Base-by-base conservation (phyloP, 1,140 invertebrate species). In the Gryon sp. region DNA sequence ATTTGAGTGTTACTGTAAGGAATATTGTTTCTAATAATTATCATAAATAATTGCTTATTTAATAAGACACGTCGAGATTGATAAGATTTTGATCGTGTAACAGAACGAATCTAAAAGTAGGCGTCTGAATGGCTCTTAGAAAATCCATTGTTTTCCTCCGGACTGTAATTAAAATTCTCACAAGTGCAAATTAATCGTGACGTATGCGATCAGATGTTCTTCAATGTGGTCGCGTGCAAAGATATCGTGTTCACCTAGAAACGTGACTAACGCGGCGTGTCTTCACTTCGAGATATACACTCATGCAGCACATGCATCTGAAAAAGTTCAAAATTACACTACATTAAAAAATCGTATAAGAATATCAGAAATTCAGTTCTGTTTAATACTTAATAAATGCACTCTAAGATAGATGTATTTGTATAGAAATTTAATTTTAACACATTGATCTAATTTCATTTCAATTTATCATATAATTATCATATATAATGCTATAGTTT, bases 151-250 rank as follows among this genome's bases (percentile, higher is more conserved):
- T 78, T 73, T 77, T 41, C 55, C 40, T 34, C 57, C 43, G 50
- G 41, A 38, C 65, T 79, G 78, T 82, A 75, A 82, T 85, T 82
- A 80, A 84, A 82, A 85, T 83, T 85, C 80, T 83, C 83, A 65
- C 80, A 80, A 82, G 82, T 83, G 83, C 78, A 80, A 81, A 83
- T 85, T 82, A 84, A 82, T 76, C 74, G 77, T 82, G 80, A 79
- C 76, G 76, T 57, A 62, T 63, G 62, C 72, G 74, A 72, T 70
- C 76, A 81, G 80, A 80, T 80, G 80, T 80, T 81, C 70, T 50
- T 66, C 69, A 65, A 69, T 45, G 59, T 77, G 75, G 66, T 66
- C 70, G 76, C 65, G 74, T 59, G 59, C 80, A 63, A 75, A 55
- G 30, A 72, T 73, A 70, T 55, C 43, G 53, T 59, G 59, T 55